These are phyloP conservation scores for Corapipo altera DNA, from an alignment of 2,113 vertebrate species.

Conservation along the genomic window DNA sequence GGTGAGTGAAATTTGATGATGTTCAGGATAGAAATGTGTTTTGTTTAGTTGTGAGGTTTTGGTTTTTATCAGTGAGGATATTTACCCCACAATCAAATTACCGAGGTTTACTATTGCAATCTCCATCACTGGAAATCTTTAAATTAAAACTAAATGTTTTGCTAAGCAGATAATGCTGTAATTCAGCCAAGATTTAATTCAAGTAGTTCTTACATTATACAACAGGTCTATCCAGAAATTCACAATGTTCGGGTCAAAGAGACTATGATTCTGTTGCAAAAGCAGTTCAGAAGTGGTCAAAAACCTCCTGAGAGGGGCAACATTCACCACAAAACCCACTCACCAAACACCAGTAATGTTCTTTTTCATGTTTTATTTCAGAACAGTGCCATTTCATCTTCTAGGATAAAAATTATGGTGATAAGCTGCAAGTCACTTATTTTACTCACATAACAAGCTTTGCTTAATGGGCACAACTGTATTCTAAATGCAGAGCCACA, in stretches of 20 bases:
- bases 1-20: not conserved
- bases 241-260: accelerated
- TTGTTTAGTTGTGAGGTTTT: not conserved
- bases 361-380: not conserved
- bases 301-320: not conserved
- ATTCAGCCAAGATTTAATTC: not conserved
- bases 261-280: not conserved
- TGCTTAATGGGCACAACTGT: not conserved
- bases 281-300: not conserved
- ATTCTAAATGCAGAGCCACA: not conserved
- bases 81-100: not conserved
- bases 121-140: not conserved
- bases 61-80: not conserved
- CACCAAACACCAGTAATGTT: not conserved
- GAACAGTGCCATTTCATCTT: not conserved
- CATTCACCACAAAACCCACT: not conserved
- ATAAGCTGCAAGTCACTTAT: not conserved
- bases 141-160: not conserved
- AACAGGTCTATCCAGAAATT: not conserved
- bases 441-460: not conserved
- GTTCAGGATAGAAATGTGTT: not conserved
- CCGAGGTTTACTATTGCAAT: not conserved
- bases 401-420: not conserved
- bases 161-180: not conserved
- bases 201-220: not conserved